Evolutionary conservation across 2,113 vertebrate species (phyloP).

Genomic region (Microcebus tavaratra): DNA sequence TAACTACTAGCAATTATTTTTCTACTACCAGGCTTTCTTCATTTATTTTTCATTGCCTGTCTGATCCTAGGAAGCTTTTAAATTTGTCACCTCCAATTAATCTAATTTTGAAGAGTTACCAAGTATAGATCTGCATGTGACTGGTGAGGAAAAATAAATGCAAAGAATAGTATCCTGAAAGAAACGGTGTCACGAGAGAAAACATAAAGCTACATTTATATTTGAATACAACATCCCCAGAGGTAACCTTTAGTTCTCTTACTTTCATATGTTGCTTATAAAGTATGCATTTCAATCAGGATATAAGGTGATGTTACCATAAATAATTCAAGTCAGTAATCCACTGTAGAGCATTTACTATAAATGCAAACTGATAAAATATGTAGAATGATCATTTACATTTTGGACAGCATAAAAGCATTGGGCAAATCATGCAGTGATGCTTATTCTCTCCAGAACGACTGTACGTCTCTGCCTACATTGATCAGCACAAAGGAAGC

Average conservation of each 20-base stretch:
- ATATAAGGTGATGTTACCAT: constrained; percentile 46
- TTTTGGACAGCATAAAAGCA: not conserved
- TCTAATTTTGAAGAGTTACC: not conserved
- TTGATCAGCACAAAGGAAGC: not conserved
- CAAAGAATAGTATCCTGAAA: not conserved
- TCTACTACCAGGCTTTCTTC: not conserved
- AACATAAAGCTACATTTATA: not conserved
- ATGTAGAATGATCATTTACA: constrained; percentile 55
- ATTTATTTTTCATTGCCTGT: constrained; percentile 35
- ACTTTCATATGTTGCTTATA: constrained; percentile 38
- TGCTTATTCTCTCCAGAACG: not conserved
- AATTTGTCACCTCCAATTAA: constrained; percentile 25
- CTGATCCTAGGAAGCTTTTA: not conserved
- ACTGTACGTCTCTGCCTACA: not conserved
- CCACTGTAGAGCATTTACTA: constrained; percentile 4
- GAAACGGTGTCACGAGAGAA: not conserved
- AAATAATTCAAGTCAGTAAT: constrained; percentile 60
- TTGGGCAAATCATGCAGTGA: not conserved
- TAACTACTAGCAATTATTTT: not conserved
- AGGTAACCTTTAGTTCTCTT: constrained; percentile 39
- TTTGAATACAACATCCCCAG: not conserved
- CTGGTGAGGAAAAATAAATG: not conserved
- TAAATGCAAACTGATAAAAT: constrained; percentile 52
- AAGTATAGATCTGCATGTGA: not conserved
- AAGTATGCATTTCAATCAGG: constrained; percentile 50